Evolutionary conservation across 2,888 invertebrate genomes (phyloP).

Genomic region (Euzophera pinguis): DNA sequence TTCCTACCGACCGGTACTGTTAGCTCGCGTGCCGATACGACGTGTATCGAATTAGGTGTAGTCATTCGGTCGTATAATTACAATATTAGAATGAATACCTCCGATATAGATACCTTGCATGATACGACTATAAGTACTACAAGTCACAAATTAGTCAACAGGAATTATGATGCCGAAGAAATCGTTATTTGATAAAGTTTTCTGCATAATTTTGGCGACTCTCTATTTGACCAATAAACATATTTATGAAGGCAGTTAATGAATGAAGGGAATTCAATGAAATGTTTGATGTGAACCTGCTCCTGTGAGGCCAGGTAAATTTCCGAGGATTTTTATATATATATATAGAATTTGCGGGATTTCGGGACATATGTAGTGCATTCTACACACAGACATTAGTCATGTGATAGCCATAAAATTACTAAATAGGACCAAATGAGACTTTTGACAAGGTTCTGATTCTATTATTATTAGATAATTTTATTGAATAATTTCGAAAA

Average conservation of each 20-base stretch:
- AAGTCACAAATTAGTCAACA: constrained; percentile 36
- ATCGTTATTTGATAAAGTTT: constrained; percentile 49
- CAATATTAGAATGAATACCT: constrained; percentile 24
- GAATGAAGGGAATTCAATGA: neutral
- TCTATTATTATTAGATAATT: no score
- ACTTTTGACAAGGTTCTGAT: no score
- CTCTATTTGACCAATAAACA: constrained; percentile 18
- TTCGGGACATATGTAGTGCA: no score
- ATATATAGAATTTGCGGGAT: no score
- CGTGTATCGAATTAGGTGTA: constrained; percentile 66
- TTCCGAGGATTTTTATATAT: no score
- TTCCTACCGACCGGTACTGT: constrained; percentile 66
- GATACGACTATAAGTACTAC: constrained; percentile 40
- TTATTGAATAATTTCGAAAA: no score
- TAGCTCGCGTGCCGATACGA: constrained; percentile 66
- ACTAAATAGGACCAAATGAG: no score
- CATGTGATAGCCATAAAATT: no score
- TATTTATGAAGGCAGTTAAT: constrained; percentile 12
- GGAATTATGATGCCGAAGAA: constrained; percentile 46
- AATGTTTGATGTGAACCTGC: neutral
- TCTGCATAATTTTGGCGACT: constrained; percentile 30
- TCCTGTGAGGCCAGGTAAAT: no score
- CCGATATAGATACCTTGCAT: constrained; percentile 35
- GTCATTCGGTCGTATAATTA: constrained; percentile 47
- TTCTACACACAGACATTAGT: no score